Evolutionary conservation across 2,113 vertebrate genomes (phyloP).

Genomic region (Zootoca vivipara): DNA sequence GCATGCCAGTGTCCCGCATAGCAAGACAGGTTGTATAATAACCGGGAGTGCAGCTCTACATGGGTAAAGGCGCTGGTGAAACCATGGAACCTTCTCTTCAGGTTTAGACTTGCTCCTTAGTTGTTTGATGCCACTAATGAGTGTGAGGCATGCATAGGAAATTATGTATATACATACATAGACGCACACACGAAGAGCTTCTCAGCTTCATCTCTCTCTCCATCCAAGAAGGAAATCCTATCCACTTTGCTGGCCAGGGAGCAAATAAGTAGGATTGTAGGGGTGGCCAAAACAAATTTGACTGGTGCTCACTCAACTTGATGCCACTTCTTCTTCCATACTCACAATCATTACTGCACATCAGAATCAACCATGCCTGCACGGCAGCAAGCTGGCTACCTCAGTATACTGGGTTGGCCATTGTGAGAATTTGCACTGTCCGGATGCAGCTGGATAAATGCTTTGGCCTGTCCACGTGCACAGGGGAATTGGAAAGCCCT

Average conservation of each 20-base stretch:
- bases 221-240: not conserved
- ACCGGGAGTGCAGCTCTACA: not conserved
- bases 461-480: no score
- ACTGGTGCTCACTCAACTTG: no score
- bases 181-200: not conserved
- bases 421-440: not conserved
- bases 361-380: not conserved
- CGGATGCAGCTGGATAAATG: not conserved
- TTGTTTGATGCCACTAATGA: not conserved
- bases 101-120: constrained; percentile 8
- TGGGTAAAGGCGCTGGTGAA: constrained; percentile 22
- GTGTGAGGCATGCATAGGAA: constrained; percentile 18
- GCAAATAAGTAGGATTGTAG: not conserved
- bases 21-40: not conserved
- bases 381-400: no score
- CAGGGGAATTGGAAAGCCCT: not conserved
- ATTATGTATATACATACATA: not conserved
- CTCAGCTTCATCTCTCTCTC: not conserved
- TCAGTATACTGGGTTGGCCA: not conserved
- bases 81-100: not conserved
- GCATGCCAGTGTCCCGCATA: not conserved
- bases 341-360: not conserved
- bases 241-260: not conserved
- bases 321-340: not conserved
- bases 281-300: not conserved